A percentile compares a stretch with the other conserved stretches of the same genome.
Conservation (phyloP, 1,140 invertebrate genomes). For the Chlorops oryzae region DNA sequence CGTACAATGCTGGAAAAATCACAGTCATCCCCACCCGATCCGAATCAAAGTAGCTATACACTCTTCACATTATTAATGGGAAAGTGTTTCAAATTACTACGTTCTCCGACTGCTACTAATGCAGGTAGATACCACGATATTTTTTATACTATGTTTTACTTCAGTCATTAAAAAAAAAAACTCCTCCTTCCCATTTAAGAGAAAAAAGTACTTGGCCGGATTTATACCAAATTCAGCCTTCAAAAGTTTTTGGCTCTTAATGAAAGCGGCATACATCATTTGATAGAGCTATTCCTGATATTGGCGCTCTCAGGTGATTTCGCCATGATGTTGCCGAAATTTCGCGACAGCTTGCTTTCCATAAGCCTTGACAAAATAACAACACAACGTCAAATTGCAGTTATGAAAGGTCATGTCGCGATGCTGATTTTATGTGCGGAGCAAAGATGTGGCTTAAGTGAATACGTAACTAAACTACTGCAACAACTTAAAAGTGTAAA, state of each 20-base stretch:
- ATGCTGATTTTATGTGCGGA: slow-evolving; percentile 33
- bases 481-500: slow-evolving; percentile 27
- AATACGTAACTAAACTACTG: slow-evolving; percentile 36
- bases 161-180: too few relatives aligned
- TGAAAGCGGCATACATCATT: slow-evolving; percentile 42
- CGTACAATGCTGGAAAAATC: slow-evolving; percentile 16
- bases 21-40: slow-evolving; percentile 22
- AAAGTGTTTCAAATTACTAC: slow-evolving; percentile 18
- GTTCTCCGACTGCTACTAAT: not conserved
- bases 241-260: slow-evolving; percentile 40
- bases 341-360: slow-evolving; percentile 35
- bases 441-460: slow-evolving; percentile 20
- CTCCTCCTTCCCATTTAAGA: slow-evolving; percentile 21
- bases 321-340: slow-evolving; percentile 25
- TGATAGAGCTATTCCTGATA: slow-evolving; percentile 40
- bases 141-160: too few relatives aligned
- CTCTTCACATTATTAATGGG: slow-evolving; percentile 33
- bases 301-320: slow-evolving; percentile 29
- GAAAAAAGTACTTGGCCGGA: slow-evolving; percentile 41
- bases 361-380: slow-evolving; percentile 35
- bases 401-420: slow-evolving; percentile 42
- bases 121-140: too few relatives aligned
- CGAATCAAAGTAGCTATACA: slow-evolving; percentile 40
- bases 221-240: slow-evolving; percentile 42
- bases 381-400: slow-evolving; percentile 21